Base-by-base conservation (phyloP, 2,113 vertebrate species). In the Gambusia holbrooki region DNA sequence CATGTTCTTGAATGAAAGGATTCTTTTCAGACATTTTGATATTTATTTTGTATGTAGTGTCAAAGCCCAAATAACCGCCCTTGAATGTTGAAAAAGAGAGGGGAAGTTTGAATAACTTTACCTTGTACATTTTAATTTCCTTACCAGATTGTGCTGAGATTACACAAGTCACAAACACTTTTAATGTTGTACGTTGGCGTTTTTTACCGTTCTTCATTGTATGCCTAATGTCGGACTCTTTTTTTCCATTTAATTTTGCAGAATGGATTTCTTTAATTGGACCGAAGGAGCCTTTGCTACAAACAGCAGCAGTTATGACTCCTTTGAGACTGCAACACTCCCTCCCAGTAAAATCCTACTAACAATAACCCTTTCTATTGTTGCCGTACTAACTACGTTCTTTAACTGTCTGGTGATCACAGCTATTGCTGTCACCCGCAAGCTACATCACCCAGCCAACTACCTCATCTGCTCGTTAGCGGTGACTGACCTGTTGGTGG, bases 361-460 rank as follows among this genome's bases (percentile, higher is more conserved):
- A 62, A 96, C 97, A 25, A 88, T 99, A 83, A 97, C 95, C 8
- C 93, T 99, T 19, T 97, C 97, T 10, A 89, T 94, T 15, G 87
- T 99, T 76, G 96, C 97, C 1, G 83, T 97, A 74, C 94, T 98
- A 90, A 99, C 98, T 65, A 99, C 96, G 0, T 94, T 96, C 84
- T 97, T 99, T 94, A 99, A 99, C 91, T 98, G 97, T 77, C 95
- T 99, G 0, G 98, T 99, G 87, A 99, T 99, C 88, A 96, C 96
- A 64, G 97, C 97, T 60, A 99, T 99, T 86, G 96, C 97, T 5
- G 97, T 98, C 83, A 99, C 98, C 10, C 95, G 96, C 82, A 99
- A 99, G 88, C 93, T 99, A 78, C 98, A 99, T 89, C 96, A 99
- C 82, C 98, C 97, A 0, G 97, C 98, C 91, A 99, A 99, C 92